Base-by-base conservation (phyloP, 2,797 vertebrate species). In the Scarus forsteni region DNA sequence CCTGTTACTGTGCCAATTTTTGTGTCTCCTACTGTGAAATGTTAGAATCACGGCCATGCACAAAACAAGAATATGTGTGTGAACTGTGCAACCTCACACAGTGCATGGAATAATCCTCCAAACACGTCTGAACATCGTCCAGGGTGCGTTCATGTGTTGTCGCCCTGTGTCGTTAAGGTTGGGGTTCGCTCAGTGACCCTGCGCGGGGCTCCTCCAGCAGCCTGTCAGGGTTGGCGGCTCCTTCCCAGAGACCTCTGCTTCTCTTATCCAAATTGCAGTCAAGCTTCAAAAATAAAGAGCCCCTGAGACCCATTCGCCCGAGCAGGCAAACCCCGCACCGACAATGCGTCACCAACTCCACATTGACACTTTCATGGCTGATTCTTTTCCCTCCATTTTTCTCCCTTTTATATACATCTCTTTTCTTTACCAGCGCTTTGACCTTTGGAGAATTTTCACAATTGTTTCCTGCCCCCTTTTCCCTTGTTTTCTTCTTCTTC, bases 241-340 rank as follows among this genome's bases (percentile, higher is more conserved):
- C 80, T 86, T 88, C 79, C 71, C 68, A 67, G 73, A 85, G 89
- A 93, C 90, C 84, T 87, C 85, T 88, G 88, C 76, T 77, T 88
- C 79, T 80, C 79, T 82, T 87, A 86, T 93, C 88, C 94, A 94
- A 93, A 92, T 89, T 91, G 87, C 90, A 93, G 92, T 93, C 88
- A 89, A 90, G 87, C 92, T 91, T 93, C 75, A 93, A 88, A 93
- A 93, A 94, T 94, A 94, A 92, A 94, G 93, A 93, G 84, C 94
- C 93, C 94, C 64, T 58, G 93, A 93, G 93, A 91, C 88, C 80
- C 85, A 91, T 94, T 94, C 70, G 78, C 84, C 71, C 59, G 66
- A 87, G 82, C 89, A 88, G 89, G 85, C 90, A 70, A 92, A 90
- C 85, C 90, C 81, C 56, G 77, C 82, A 80, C 86, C 70, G 77